phyloP scores from a whole-genome alignment of 1,140 invertebrate species.

The Drosophila pandora region DNA sequence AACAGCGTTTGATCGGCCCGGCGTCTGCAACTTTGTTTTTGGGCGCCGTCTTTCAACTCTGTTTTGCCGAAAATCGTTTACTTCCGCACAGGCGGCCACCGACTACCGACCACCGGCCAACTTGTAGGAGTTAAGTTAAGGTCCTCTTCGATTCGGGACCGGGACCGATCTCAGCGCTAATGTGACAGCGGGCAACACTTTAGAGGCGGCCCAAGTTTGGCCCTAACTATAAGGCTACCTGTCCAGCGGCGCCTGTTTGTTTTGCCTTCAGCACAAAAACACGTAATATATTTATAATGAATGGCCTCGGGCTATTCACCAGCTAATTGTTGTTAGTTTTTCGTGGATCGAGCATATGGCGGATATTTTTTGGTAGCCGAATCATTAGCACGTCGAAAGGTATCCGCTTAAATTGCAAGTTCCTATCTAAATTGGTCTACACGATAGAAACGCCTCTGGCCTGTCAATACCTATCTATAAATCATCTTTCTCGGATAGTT shows the following conservation, averaged over 20 bases:
- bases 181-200: constrained; percentile 77
- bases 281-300: constrained; percentile 80
- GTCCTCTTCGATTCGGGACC: constrained; percentile 6
- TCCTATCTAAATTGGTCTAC: constrained; percentile 34
- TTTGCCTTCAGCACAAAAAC: constrained; percentile 68
- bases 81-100: constrained; percentile 66
- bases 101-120: constrained; percentile 29
- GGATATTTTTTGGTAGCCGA: constrained; percentile 37
- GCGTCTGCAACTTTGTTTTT: constrained; percentile 68
- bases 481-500: constrained; percentile 43
- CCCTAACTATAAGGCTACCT: constrained; percentile 48
- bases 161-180: constrained; percentile 50
- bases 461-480: constrained; percentile 54
- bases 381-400: constrained; percentile 57
- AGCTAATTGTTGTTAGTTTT: constrained; percentile 75
- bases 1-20: constrained; percentile 61
- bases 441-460: constrained; percentile 3
- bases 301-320: constrained; percentile 45
- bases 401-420: constrained; percentile 54
- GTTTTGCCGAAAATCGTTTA: constrained; percentile 68
- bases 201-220: constrained; percentile 41
- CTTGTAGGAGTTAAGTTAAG: constrained; percentile 56
- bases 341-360: constrained; percentile 57
- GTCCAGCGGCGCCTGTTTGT: constrained; percentile 71
- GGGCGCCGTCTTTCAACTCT: constrained; percentile 68